Base-by-base conservation (phyloP, 2,797 vertebrate species). In the Gadopsis marmoratus region DNA sequence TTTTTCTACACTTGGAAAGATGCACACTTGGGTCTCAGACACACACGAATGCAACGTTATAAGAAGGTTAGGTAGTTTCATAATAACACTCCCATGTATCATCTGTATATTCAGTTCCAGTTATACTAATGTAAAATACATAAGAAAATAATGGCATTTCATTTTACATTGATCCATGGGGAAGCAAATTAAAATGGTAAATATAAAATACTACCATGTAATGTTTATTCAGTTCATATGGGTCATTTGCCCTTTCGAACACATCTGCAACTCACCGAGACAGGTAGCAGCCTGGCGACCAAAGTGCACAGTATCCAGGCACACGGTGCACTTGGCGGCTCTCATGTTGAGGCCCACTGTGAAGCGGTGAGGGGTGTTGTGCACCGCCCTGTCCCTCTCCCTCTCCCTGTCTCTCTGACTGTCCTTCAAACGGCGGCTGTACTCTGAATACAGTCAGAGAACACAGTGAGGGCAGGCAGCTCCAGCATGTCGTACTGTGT, bases 291-390 rank as follows among this genome's bases (percentile, higher is more conserved):
- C 98, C 81, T 99, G 98, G 14, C 98, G 96, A 41, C 98, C 98
- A 2, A 99, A 99, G 94, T 99, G 98, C 88, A 99, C 97, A 0
- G 98, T 99, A 79, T 99, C 98, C 95, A 99, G 95, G 80, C 98
- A 99, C 89, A 99, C 98, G 0, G 97, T 97, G 0, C 98, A 99
- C 91, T 99, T 99, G 16, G 98, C 98, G 8, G 98, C 98, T 85
- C 98, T 95, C 98, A 99, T 99, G 88, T 99, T 99, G 79, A 99
- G 96, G 59, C 98, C 98, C 89, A 99, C 97, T 0, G 97, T 98
- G 92, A 99, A 99, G 65, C 97, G 96, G 88, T 99, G 98, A 47
- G 97, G 95, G 69, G 97, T 97, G 89, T 96, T 98, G 87, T 98
- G 97, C 50, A 83, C 75, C 64, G 72, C 86, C 63, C 92, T 71